phyloP scores from a whole-genome alignment of 2,113 vertebrate genomes.

The Mixornis gularis region DNA sequence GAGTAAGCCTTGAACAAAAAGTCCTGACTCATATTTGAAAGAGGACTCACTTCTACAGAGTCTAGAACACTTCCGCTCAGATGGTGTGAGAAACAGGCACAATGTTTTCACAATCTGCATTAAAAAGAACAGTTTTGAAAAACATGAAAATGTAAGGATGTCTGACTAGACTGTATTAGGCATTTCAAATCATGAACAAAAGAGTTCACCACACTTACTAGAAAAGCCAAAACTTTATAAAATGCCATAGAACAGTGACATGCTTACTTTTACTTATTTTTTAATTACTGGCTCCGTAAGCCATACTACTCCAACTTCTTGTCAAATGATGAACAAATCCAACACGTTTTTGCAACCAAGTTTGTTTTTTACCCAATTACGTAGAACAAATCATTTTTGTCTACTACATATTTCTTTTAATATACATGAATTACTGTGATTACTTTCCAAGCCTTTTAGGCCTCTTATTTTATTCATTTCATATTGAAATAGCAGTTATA shows the following conservation, averaged over 20 bases:
- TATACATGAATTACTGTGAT: neutral
- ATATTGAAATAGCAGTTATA: neutral
- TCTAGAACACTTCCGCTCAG: constrained; percentile 91
- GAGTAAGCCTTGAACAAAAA: constrained; percentile 95
- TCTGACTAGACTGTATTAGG: neutral
- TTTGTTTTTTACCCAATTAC: neutral
- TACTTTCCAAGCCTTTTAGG: neutral
- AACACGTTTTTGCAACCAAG: neutral
- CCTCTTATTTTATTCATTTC: neutral
- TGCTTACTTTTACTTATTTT: neutral
- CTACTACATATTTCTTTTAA: neutral
- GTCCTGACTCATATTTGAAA: constrained; percentile 93
- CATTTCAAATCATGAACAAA: neutral
- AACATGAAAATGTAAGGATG: neutral
- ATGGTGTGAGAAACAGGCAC: constrained; percentile 90
- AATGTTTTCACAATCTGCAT: constrained; percentile 90
- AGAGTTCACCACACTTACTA: neutral
- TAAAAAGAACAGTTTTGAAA: constrained; percentile 33
- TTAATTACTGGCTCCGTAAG: neutral
- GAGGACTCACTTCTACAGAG: constrained; percentile 85
- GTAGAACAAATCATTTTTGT: neutral
- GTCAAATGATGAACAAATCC: neutral
- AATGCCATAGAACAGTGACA: neutral
- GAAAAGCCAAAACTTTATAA: neutral
- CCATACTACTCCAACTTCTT: neutral